These are phyloP conservation scores for Nerophis lumbriciformis DNA, from an alignment of 2,113 vertebrate species.

Conservation along the genomic window DNA sequence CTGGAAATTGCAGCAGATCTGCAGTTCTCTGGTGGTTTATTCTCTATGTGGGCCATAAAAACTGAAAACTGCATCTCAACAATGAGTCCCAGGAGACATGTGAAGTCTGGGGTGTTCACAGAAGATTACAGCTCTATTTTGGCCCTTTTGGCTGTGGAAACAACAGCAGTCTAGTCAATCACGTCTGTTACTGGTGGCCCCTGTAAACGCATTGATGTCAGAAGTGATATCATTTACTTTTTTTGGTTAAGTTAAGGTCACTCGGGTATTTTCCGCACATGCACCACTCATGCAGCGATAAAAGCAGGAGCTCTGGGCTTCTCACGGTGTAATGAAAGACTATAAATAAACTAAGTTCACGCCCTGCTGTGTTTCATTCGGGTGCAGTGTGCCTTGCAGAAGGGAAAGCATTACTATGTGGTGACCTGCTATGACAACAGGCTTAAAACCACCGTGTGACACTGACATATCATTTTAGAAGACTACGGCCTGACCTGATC, in stretches of 20 bases:
- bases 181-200: background rate
- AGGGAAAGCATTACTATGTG: too few species aligned
- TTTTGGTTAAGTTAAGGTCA: background rate
- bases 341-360: too few species aligned
- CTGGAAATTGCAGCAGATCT: slow-evolving; percentile 1
- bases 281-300: too few species aligned
- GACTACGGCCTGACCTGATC: too few species aligned
- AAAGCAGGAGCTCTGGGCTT: too few species aligned
- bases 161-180: background rate
- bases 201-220: background rate
- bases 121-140: background rate
- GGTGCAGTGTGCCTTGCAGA: too few species aligned
- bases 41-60: background rate
- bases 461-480: too few species aligned
- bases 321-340: too few species aligned
- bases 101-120: background rate
- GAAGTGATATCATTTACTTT: background rate
- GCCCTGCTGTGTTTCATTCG: too few species aligned
- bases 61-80: background rate
- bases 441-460: too few species aligned
- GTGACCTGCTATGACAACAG: too few species aligned
- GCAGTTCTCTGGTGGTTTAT: background rate
- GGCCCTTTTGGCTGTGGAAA: background rate
- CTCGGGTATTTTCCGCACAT: too few species aligned
- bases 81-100: background rate